These are phyloP conservation scores for Lycodopsis pacificus DNA, from an alignment of 2,797 vertebrate species.

Conservation along the genomic window DNA sequence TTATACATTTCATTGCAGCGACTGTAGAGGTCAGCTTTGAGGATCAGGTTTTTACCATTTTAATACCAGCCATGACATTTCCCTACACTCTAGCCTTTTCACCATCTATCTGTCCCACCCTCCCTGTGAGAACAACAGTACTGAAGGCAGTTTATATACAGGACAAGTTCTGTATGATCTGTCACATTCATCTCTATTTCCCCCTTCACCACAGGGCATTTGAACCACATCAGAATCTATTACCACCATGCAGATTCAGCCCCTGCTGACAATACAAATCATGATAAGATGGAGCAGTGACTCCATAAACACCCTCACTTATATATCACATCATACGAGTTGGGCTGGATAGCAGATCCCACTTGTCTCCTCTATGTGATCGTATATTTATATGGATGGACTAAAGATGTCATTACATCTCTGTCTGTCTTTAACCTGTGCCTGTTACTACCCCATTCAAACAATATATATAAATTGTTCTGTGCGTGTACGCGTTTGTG, in stretches of 20 bases:
- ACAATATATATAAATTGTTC: conserved; percentile 71
- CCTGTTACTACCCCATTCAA: conserved; percentile 63
- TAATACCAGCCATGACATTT: conserved; percentile 52
- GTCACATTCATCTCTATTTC: conserved; percentile 84
- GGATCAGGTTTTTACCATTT: conserved; percentile 48
- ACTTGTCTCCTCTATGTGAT: conserved; percentile 63
- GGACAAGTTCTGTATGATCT: conserved; percentile 66
- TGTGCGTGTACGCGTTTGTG: conserved; percentile 36
- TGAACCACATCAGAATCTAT: conserved; percentile 83
- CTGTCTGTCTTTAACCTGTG: conserved; percentile 73
- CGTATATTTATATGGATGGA: conserved; percentile 65
- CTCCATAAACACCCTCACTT: conserved; percentile 80
- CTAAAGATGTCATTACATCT: conserved; percentile 74
- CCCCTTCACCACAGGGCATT: conserved; percentile 79
- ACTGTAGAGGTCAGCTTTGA: conserved; percentile 57
- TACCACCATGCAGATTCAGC: conserved; percentile 81
- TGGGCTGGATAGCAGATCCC: conserved; percentile 65
- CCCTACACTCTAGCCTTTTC: conserved; percentile 18
- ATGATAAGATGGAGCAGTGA: conserved; percentile 80
- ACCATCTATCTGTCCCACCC: conserved; percentile 36
- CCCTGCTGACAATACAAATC: conserved; percentile 82
- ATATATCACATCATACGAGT: conserved; percentile 75
- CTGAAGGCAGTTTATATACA: conserved; percentile 69
- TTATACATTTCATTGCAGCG: conserved; percentile 39
- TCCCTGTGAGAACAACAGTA: conserved; percentile 61